A percentile compares a stretch with the other conserved stretches of the same genome.
These are phyloP conservation scores for Seriola dumerili DNA, from an alignment of 2,113 vertebrate genomes.

Conservation along the genomic window DNA sequence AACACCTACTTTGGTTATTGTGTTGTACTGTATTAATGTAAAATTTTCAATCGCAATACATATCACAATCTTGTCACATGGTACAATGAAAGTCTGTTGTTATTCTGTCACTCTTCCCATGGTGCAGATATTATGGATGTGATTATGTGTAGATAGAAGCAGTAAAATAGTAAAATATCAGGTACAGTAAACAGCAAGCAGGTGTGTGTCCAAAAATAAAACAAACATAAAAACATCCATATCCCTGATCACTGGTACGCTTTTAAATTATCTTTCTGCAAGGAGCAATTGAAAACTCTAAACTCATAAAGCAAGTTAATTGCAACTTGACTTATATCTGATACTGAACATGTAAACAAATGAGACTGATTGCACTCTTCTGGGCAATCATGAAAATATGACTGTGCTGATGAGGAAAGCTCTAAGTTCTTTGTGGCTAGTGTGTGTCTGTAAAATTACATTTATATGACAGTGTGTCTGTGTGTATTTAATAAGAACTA, in stretches of 20 bases:
- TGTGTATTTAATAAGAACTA: conserved; percentile 64
- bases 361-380: conserved; percentile 66
- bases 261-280: conserved; percentile 1
- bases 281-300: conserved; percentile 33
- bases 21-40: conserved; percentile 4
- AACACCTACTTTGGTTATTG: conserved; percentile 40
- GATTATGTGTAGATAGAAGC: conserved; percentile 2
- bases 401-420: conserved; percentile 54
- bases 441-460: conserved; percentile 33
- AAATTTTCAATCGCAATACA: conserved; percentile 16
- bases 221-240: background rate
- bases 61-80: conserved; percentile 14
- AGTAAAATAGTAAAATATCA: background rate
- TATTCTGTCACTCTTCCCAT: background rate
- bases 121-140: background rate
- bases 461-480: conserved; percentile 45
- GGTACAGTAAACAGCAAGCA: background rate
- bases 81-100: background rate
- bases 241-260: background rate
- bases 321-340: conserved; percentile 49
- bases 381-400: conserved; percentile 56
- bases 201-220: background rate
- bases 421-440: conserved; percentile 21
- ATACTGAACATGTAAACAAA: conserved; percentile 62
- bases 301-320: conserved; percentile 53